Base-by-base conservation (phyloP, 2,113 vertebrate genomes). In the Chascanopsetta lugubris region DNA sequence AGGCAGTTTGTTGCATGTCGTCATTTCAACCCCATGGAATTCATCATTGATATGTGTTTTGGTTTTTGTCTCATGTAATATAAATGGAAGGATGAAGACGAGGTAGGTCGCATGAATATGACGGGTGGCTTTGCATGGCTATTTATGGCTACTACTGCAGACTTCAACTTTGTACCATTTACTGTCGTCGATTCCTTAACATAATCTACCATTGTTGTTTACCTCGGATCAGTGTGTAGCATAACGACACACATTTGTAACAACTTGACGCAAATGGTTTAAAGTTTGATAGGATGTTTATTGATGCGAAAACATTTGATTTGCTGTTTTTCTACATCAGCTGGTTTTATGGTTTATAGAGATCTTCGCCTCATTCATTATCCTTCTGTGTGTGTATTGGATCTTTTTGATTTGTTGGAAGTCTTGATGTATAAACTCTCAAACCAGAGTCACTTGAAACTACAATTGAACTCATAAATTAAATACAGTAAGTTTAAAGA, bases 21-120 rank as follows among this genome's bases (percentile, higher is more conserved):
- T 26, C 22, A 27, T 27, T 61, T 55, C 10, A n/a, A 45, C 6
- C 27, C 72, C 38, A 57, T 9, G 61, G 18, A 32, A 34, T 56
- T 54, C 38, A 29, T 75, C 29, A 61, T 71, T 18, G 51, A 38
- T 50, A 43, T 75, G 25, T 27, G 54, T 83, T 84, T 63, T 84
- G 74, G 8, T 85, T 69, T 17, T 77, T 84, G 24, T 85, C 64
- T 64, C 45, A 69, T 54, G 62, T n/a, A n/a, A n/a, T 75, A 76
- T 72, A 60, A 73, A 74, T 79, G 57, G 61, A 77, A 88, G 83
- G 88, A 90, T 40, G 85, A 86, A 12, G 79, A 87, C 1, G 77
- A 86, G 87, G 89, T 92, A 88, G 61, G 85, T 70, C 20, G 73
- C 72, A 71, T 80, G 60, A 57, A 47, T 26, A 26, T 32, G 51